Evolutionary conservation across 1,140 invertebrate species (phyloP).

Genomic region (Penaeus indicus): DNA sequence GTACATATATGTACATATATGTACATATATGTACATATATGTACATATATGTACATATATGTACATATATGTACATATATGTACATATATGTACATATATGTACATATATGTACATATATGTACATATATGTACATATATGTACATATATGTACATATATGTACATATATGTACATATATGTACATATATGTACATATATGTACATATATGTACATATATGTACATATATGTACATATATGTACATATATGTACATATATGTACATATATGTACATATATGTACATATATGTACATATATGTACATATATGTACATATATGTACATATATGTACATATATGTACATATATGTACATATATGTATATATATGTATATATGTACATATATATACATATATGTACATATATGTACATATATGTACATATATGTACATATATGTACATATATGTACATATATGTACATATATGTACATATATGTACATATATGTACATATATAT

Average conservation of each 20-base stretch:
- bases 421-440: not conserved
- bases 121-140: too few species aligned
- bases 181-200: not conserved
- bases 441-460: not conserved
- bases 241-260: conserved; percentile 29
- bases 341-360: conserved; percentile 24
- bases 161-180: not conserved
- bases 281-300: conserved; percentile 25
- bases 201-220: not conserved
- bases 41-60: too few species aligned
- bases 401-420: not conserved
- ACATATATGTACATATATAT: too few species aligned
- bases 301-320: conserved; percentile 29
- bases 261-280: conserved; percentile 29
- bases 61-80: too few species aligned
- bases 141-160: not conserved
- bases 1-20: too few species aligned
- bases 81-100: not conserved
- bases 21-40: too few species aligned
- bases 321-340: conserved; percentile 29
- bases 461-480: not conserved
- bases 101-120: not conserved
- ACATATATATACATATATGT: conserved; percentile 12
- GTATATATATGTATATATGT: not conserved
- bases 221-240: conserved; percentile 29